A percentile compares a stretch with the other conserved stretches of the same genome.
Conservation (phyloP, 1,140 invertebrate species). For the Pogonognathellus flavescens region DNA sequence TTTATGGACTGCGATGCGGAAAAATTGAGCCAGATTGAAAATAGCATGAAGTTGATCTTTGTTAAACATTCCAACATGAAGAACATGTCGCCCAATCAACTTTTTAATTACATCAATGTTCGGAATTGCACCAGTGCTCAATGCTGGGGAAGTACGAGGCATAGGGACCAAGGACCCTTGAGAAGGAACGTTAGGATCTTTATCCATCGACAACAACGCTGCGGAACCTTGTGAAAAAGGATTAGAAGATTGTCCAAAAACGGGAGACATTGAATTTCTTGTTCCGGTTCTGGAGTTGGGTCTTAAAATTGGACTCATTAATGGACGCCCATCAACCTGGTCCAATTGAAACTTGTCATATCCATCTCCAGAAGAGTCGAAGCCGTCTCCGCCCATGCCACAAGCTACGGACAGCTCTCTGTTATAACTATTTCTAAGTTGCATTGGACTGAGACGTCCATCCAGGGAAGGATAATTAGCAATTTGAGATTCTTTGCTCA, state of each 20-base stretch:
- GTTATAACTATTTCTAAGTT: neutral
- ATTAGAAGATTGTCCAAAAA: neutral
- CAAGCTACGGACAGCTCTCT: slow-evolving; percentile 57
- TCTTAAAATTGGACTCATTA: slow-evolving; percentile 49
- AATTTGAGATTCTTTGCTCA: neutral
- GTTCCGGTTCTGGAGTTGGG: slow-evolving; percentile 12
- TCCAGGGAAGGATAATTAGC: neutral
- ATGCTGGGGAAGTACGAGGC: slow-evolving; percentile 56
- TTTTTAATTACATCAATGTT: slow-evolving; percentile 55
- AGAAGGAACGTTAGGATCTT: neutral
- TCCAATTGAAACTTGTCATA: slow-evolving; percentile 22
- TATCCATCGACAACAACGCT: neutral
- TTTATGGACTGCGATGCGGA: slow-evolving; percentile 85
- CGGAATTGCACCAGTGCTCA: neutral
- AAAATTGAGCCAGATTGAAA: slow-evolving; percentile 92
- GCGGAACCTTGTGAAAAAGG: neutral
- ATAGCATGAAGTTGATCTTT: slow-evolving; percentile 94
- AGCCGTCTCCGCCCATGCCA: slow-evolving; percentile 26
- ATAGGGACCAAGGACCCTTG: neutral
- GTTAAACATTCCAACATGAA: slow-evolving; percentile 87
- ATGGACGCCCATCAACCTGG: neutral
- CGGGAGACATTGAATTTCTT: slow-evolving; percentile 37
- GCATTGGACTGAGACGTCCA: slow-evolving; percentile 2
- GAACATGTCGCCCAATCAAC: slow-evolving; percentile 83
- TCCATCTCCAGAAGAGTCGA: slow-evolving; percentile 49